Evolutionary conservation across 2,888 invertebrate genomes (phyloP).

Genomic region (Operophtera brumata): DNA sequence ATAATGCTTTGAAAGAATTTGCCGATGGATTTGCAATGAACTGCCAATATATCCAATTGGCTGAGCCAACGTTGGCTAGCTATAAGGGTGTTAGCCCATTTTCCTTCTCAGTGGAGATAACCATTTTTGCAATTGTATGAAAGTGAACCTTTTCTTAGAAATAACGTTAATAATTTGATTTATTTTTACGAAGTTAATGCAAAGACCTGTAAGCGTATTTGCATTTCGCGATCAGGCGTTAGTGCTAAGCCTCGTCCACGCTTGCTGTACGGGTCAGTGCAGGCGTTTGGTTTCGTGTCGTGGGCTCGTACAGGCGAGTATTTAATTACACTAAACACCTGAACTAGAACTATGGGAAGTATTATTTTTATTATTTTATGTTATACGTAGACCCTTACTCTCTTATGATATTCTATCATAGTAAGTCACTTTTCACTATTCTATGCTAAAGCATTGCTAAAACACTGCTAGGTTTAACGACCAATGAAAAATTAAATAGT

Average conservation of each 20-base stretch:
- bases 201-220: conserved; percentile 10
- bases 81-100: background rate
- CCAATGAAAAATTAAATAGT: conserved; percentile 8
- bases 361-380: conserved; percentile 10
- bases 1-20: background rate
- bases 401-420: conserved; percentile 17
- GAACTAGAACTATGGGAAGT: background rate
- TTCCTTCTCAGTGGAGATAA: background rate
- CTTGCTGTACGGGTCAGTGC: conserved; percentile 5
- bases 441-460: conserved; percentile 16
- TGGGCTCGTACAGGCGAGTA: background rate
- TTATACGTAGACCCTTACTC: conserved; percentile 2
- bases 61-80: background rate
- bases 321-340: background rate
- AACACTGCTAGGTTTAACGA: conserved; percentile 21
- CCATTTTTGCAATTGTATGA: conserved; percentile 9
- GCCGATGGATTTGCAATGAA: background rate
- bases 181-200: conserved; percentile 15
- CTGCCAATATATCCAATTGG: background rate
- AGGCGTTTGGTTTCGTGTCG: conserved; percentile 9
- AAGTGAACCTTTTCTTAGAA: conserved; percentile 3
- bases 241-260: conserved; percentile 2
- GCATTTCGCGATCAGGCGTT: conserved; percentile 4
- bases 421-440: conserved; percentile 12
- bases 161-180: conserved; percentile 7